Percentiles rank a stretch among this genome's conserved stretches.
Evolutionary conservation across 1,140 invertebrate genomes (phyloP).

Genomic region (Druon quercuslanigerum): DNA sequence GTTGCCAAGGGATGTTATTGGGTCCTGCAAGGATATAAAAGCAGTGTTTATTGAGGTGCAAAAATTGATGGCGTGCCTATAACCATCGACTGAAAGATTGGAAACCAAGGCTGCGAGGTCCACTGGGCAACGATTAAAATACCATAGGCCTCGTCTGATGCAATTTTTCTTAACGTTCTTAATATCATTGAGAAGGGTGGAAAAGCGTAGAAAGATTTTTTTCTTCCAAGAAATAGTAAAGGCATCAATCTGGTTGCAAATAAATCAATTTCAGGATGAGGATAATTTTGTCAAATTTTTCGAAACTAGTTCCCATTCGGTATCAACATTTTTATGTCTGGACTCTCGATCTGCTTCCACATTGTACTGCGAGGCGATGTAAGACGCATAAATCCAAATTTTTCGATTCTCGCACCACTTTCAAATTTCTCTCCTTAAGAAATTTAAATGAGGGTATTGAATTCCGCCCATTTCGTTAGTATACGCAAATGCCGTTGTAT

Average conservation of each 20-base stretch:
- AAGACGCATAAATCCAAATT: not conserved
- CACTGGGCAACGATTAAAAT: not conserved
- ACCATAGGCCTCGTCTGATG: not conserved
- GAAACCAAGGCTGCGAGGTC: conserved; percentile 15
- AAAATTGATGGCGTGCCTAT: not conserved
- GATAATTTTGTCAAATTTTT: not conserved
- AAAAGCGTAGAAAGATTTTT: not conserved
- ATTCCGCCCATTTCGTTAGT: no score
- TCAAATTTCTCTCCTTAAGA: no score
- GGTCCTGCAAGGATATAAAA: not conserved
- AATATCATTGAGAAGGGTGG: not conserved
- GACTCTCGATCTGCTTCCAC: not conserved
- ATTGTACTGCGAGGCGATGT: not conserved
- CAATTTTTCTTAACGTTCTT: not conserved
- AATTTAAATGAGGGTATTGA: no score
- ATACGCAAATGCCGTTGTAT: no score
- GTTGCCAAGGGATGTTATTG: not conserved
- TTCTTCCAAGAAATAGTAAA: no score
- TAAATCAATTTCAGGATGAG: not conserved
- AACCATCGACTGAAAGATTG: conserved; percentile 19
- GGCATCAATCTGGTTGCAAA: not conserved
- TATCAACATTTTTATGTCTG: not conserved
- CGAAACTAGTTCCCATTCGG: not conserved
- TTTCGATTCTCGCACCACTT: not conserved
- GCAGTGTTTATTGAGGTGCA: not conserved